phyloP scores from a whole-genome alignment of 1,140 invertebrate species.

The Monomorium pharaonis region DNA sequence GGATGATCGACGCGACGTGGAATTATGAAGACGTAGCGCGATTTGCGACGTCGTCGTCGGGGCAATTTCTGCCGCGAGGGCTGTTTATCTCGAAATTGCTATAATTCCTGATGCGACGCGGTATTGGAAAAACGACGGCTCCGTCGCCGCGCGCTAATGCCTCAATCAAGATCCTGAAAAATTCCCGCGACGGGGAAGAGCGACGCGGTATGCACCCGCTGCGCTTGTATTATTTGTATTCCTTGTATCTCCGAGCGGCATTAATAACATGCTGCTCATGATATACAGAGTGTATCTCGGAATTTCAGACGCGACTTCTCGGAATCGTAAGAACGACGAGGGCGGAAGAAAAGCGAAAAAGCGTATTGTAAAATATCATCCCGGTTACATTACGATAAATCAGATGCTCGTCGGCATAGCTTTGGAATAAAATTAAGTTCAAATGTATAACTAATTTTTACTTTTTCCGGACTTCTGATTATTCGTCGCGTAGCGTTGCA shows the following conservation, averaged over 20 bases:
- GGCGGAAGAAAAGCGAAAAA: background rate
- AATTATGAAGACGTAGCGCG: slow-evolving; percentile 40
- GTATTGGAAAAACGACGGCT: slow-evolving; percentile 44
- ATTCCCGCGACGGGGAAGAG: background rate
- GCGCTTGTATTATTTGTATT: slow-evolving; percentile 42
- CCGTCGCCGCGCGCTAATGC: slow-evolving; percentile 41
- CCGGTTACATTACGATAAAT: no score
- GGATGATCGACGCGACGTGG: slow-evolving; percentile 34
- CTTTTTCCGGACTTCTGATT: background rate
- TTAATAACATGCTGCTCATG: slow-evolving; percentile 32
- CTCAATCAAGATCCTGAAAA: slow-evolving; percentile 48
- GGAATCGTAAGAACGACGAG: background rate
- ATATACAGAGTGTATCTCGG: slow-evolving; percentile 3
- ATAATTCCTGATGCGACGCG: slow-evolving; percentile 45
- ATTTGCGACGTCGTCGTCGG: slow-evolving; percentile 45
- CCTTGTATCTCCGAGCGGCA: background rate
- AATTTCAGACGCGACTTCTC: background rate
- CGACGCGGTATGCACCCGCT: slow-evolving; percentile 8
- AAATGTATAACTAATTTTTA: background rate
- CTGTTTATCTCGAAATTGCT: slow-evolving; percentile 57
- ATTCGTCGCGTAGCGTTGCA: background rate
- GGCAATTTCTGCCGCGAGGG: slow-evolving; percentile 28
- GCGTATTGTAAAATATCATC: background rate
- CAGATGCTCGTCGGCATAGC: background rate
- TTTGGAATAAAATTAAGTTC: background rate